Percentiles rank a stretch among this genome's conserved stretches.
Conservation (phyloP, 2,113 vertebrate genomes). For the Toxotes chatareus region DNA sequence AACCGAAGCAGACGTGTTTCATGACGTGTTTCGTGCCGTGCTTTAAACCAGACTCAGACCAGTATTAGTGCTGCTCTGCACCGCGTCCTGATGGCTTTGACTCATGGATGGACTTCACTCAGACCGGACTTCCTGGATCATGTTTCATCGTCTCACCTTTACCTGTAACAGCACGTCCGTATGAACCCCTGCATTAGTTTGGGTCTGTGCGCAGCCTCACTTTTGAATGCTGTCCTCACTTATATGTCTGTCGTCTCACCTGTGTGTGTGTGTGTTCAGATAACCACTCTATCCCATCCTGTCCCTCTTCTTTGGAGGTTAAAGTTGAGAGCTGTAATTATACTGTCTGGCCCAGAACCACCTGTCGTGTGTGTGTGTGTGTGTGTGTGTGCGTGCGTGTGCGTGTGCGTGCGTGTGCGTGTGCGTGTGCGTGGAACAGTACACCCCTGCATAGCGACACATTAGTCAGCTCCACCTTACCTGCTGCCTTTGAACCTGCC, state of each 20-base stretch:
- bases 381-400: conserved; percentile 50
- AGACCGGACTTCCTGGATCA: neutral
- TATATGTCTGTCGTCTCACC: neutral
- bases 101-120: no score
- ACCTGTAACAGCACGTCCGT: conserved; percentile 13
- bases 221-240: neutral
- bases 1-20: no score
- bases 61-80: no score
- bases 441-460: conserved; percentile 31
- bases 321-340: conserved; percentile 71
- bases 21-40: no score
- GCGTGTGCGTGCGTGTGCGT: conserved; percentile 48
- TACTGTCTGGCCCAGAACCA: conserved; percentile 67
- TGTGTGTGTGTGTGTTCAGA: conserved; percentile 1
- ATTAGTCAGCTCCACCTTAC: conserved; percentile 37
- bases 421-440: conserved; percentile 41
- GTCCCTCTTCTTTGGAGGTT: conserved; percentile 42
- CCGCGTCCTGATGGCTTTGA: no score
- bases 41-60: no score
- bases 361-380: conserved; percentile 47
- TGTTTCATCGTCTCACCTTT: neutral
- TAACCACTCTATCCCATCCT: conserved; percentile 23
- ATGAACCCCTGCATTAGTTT: neutral
- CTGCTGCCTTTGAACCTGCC: conserved; percentile 22
- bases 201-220: neutral